Evolutionary conservation across 1,140 invertebrate species (phyloP).

Genomic region (Homarus americanus): DNA sequence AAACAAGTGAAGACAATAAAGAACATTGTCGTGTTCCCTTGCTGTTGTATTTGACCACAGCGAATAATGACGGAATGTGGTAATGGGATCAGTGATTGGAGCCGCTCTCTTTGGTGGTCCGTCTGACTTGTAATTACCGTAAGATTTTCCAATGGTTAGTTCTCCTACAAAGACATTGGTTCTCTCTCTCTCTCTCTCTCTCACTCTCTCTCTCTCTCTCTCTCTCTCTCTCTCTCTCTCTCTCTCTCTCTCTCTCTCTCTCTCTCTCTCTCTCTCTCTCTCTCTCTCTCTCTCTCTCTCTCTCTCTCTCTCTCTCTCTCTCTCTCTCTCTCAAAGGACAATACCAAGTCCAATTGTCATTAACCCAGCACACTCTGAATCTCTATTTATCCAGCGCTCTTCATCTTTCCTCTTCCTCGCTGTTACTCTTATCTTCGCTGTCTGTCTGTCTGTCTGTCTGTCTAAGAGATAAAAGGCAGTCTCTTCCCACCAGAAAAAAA

Average conservation of each 20-base stretch:
- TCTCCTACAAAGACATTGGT: conserved; percentile 7
- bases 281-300: conserved; percentile 3
- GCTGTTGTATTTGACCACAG: background rate
- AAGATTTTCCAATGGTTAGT: conserved; percentile 9
- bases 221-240: conserved; percentile 40
- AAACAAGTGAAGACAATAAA: background rate
- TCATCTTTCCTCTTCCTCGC: background rate
- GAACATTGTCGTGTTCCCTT: background rate
- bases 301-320: conserved; percentile 13
- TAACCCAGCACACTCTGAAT: background rate
- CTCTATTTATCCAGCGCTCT: background rate
- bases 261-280: background rate
- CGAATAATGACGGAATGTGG: conserved; percentile 16
- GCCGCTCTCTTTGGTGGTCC: background rate
- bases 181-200: conserved; percentile 7
- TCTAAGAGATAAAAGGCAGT: background rate
- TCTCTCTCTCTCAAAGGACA: background rate
- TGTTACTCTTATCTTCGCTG: background rate
- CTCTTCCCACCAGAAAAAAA: background rate
- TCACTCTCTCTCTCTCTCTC: conserved; percentile 21
- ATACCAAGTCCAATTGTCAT: conserved; percentile 1
- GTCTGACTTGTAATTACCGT: conserved; percentile 40
- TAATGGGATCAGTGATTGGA: conserved; percentile 26
- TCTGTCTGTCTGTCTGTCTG: too few species aligned
- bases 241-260: conserved; percentile 39